Percentiles rank a stretch among this genome's conserved stretches.
These are phyloP conservation scores for Piliocolobus tephrosceles DNA, from an alignment of 2,113 vertebrate genomes.

Conservation along the genomic window DNA sequence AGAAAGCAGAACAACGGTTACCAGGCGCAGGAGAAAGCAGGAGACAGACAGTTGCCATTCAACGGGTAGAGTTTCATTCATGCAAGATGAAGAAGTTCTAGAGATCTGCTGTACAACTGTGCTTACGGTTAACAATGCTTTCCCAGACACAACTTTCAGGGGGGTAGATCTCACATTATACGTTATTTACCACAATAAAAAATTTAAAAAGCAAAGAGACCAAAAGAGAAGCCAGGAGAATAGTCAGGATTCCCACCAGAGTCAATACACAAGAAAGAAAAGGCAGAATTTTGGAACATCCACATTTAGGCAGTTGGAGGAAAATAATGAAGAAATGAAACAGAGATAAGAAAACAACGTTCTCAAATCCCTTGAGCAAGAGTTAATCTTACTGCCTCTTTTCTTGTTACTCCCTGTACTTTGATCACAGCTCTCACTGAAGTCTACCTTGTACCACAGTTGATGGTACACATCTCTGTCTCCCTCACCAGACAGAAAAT, in stretches of 20 bases:
- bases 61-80: neutral
- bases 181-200: neutral
- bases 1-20: neutral
- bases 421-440: neutral
- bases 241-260: neutral
- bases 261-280: neutral
- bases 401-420: neutral
- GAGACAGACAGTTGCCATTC: neutral
- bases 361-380: neutral
- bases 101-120: neutral
- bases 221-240: neutral
- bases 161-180: neutral
- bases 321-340: neutral
- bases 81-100: neutral
- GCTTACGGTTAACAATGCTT: neutral
- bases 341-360: neutral
- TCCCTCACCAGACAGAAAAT: neutral
- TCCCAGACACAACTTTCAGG: neutral
- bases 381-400: neutral
- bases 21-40: neutral
- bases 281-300: neutral
- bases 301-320: neutral
- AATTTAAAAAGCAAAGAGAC: neutral
- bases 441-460: neutral
- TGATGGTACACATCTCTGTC: neutral